Base-by-base conservation (phyloP, 2,888 invertebrate species). In the Gastrophysa polygoni region DNA sequence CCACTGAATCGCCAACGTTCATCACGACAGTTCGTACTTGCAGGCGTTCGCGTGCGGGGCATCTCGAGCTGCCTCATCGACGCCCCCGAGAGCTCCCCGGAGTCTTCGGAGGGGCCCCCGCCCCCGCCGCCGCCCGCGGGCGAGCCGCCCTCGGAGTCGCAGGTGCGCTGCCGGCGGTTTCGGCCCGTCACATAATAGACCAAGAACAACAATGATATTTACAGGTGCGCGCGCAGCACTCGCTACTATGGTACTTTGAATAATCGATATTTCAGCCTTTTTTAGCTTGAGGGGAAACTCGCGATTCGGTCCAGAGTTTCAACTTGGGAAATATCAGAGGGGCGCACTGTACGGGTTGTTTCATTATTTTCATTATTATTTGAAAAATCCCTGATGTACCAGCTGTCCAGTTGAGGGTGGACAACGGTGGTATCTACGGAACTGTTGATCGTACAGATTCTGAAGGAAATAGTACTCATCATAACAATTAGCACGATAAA, bases 1-100 rank as follows among this genome's bases (percentile, higher is more conserved):
- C n/a, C n/a, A n/a, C n/a, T n/a, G n/a, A n/a, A n/a, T n/a, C n/a
- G n/a, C n/a, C n/a, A n/a, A n/a, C n/a, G n/a, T n/a, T n/a, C n/a
- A 24, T 7, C 24, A 24, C 4, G 24, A 24, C 3, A 3, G 24
- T 24, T 24, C 68, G 64, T 68, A 68, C 63, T 73, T 75, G 64
- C 69, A 79, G 80, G 79, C 73, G 73, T 76, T 55, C 77, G 79
- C 60, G 76, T 77, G 11, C 71, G 82, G 59, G 82, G 82, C 59
- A 79, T 82, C 34, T 81, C 82, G 38, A 81, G 79, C 34, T 80
- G 80, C 69, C 75, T 82, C 50, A 80, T 82, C 56, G 81, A 81
- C 60, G 80, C 80, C 43, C 71, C 75, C 14, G 78, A 77, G 61
- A 77, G 77, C 62, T 75, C 75, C 17, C 77, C 78, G 14, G 78